These are phyloP conservation scores for Pangasius macronema DNA, from an alignment of 2,797 vertebrate genomes.

Conservation along the genomic window DNA sequence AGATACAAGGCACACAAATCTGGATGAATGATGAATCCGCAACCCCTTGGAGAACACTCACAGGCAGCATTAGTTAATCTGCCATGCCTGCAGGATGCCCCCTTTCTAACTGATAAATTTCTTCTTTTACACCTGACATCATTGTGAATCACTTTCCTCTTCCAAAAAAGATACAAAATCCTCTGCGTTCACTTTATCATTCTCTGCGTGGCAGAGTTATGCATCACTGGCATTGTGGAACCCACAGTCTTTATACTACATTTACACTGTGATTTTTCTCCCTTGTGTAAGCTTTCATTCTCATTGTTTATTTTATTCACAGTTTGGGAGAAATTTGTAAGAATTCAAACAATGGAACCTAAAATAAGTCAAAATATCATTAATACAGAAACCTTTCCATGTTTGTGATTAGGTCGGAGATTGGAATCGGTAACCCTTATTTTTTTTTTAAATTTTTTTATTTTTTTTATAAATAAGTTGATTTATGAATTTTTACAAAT, in stretches of 20 bases:
- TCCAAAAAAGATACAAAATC: conserved; percentile 11
- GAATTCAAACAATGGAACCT: background rate
- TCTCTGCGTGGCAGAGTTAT: conserved; percentile 17
- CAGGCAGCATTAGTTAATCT: conserved; percentile 38
- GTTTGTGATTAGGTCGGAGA: no score
- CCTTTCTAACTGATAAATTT: conserved; percentile 34
- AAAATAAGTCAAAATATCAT: no score
- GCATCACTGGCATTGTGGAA: conserved; percentile 6
- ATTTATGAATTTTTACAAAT: background rate
- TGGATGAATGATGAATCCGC: conserved; percentile 16
- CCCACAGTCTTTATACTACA: conserved; percentile 4
- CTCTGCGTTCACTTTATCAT: conserved; percentile 21
- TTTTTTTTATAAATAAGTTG: background rate
- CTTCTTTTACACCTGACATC: conserved; percentile 32
- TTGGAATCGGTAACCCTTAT: no score
- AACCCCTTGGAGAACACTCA: conserved; percentile 25
- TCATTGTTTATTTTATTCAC: background rate
- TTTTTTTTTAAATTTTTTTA: no score
- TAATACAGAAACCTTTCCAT: no score
- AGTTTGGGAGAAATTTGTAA: background rate
- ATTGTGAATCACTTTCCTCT: conserved; percentile 11
- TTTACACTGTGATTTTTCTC: conserved; percentile 7
- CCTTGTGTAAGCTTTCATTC: background rate
- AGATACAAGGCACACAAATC: background rate
- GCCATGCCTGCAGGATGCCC: conserved; percentile 35